Conservation (phyloP, 2,888 invertebrate genomes). For the Drosophila cognata region DNA sequence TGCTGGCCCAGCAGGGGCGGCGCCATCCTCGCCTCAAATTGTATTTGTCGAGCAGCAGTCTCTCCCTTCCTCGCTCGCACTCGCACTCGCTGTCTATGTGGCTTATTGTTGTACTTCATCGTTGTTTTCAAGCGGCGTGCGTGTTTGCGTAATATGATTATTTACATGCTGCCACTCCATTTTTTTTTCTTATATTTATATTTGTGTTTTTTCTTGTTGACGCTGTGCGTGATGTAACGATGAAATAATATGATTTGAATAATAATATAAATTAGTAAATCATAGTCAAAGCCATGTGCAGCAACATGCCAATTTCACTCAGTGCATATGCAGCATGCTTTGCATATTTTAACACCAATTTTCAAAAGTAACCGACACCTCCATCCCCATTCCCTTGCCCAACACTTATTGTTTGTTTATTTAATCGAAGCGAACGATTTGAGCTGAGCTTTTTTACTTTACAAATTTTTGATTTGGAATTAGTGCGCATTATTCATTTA, state of each 20-base stretch:
- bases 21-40: constrained; percentile 30
- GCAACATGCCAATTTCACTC: background rate
- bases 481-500: constrained; percentile 33
- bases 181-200: constrained; percentile 16
- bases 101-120: constrained; percentile 12
- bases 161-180: constrained; percentile 55
- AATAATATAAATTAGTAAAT: constrained; percentile 83
- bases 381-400: background rate
- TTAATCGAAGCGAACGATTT: background rate
- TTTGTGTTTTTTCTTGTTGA: constrained; percentile 2
- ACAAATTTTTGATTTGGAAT: constrained; percentile 34
- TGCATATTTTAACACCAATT: constrained; percentile 40
- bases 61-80: constrained; percentile 1
- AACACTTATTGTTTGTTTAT: background rate
- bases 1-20: constrained; percentile 25
- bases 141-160: constrained; percentile 72
- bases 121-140: constrained; percentile 22
- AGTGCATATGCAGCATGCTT: constrained; percentile 31
- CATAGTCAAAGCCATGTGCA: constrained; percentile 59
- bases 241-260: constrained; percentile 84
- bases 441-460: too few species aligned
- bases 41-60: constrained; percentile 34
- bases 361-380: background rate
- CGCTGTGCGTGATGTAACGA: constrained; percentile 55
- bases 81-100: constrained; percentile 1